Evolutionary conservation across 2,113 vertebrate species (phyloP).

Genomic region (Theristicus caerulescens): DNA sequence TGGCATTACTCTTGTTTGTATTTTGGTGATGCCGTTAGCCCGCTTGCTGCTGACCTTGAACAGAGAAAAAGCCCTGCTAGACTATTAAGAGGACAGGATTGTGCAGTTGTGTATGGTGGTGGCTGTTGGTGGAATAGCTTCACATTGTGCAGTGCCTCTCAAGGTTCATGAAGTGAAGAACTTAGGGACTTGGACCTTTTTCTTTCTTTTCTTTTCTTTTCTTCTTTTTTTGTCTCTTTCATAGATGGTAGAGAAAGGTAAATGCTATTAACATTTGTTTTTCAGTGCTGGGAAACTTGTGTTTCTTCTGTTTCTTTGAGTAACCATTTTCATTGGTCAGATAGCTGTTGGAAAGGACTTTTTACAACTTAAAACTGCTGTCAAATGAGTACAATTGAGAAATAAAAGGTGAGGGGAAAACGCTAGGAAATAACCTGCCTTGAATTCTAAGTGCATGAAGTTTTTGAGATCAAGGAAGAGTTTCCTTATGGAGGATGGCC

Average conservation of each 20-base stretch:
- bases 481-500: not conserved
- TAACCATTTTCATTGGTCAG: not conserved
- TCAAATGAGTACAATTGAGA: not conserved
- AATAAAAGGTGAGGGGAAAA: not conserved
- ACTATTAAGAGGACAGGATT: not conserved
- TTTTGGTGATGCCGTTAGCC: not conserved
- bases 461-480: not conserved
- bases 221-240: fast-evolving
- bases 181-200: not conserved
- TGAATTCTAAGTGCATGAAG: not conserved
- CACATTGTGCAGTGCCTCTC: not conserved
- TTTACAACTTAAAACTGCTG: not conserved
- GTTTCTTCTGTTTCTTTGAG: not conserved
- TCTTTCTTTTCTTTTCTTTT: not conserved
- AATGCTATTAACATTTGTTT: not conserved
- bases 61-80: not conserved
- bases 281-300: not conserved
- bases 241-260: not conserved
- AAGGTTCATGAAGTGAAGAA: not conserved
- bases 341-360: not conserved
- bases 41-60: not conserved
- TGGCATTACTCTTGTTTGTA: not conserved
- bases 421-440: not conserved
- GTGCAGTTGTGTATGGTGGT: not conserved
- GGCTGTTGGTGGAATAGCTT: not conserved